Evolutionary conservation across 1,140 invertebrate genomes (phyloP).

Genomic region (Macrobrachium rosenbergii): DNA sequence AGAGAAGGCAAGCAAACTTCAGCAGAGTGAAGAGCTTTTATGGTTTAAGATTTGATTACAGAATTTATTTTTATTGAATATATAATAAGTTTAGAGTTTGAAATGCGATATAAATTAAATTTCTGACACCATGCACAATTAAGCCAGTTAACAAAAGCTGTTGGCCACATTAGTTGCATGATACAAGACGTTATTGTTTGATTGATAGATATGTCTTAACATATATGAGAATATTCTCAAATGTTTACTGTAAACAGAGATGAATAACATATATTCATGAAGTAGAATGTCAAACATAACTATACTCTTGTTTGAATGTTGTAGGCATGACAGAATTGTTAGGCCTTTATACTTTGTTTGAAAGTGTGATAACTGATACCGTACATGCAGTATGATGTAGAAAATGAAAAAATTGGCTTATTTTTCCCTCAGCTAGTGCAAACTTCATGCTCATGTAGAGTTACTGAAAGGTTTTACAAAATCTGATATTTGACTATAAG

Average conservation of each 20-base stretch:
- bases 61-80: constrained; percentile 45
- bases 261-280: constrained; percentile 38
- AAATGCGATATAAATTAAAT: not conserved
- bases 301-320: no score
- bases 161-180: no score
- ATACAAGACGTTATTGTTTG: constrained; percentile 10
- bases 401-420: constrained; percentile 19
- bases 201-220: constrained; percentile 3
- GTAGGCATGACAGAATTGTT: not conserved
- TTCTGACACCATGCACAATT: no score
- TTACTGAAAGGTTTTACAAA: constrained; percentile 22
- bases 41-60: constrained; percentile 20
- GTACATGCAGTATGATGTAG: constrained; percentile 5
- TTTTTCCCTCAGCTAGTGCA: constrained; percentile 10
- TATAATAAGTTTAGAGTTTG: not conserved
- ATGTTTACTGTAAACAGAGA: constrained; percentile 39
- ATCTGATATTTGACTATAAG: constrained; percentile 32
- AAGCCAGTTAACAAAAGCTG: no score
- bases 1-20: constrained; percentile 9
- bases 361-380: constrained; percentile 36
- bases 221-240: constrained; percentile 35
- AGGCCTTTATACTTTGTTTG: constrained; percentile 36
- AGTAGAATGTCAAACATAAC: constrained; percentile 8
- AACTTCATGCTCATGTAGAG: constrained; percentile 21
- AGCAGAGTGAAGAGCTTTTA: constrained; percentile 17